These are phyloP conservation scores for Chaetorhynchus papuensis DNA, from an alignment of 2,113 vertebrate species.

Conservation along the genomic window DNA sequence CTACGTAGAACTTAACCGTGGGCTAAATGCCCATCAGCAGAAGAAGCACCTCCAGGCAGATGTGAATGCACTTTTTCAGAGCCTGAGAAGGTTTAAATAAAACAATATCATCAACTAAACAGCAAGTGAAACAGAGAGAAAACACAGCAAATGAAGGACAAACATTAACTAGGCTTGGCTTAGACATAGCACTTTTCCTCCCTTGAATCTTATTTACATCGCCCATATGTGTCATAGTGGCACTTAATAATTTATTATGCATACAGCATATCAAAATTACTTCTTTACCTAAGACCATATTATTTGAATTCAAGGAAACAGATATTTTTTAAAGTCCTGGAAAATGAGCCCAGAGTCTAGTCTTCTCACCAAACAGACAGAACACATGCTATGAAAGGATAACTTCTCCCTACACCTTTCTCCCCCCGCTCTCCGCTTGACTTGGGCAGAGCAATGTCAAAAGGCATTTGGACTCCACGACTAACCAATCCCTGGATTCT, in stretches of 20 bases:
- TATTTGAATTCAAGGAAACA: not conserved
- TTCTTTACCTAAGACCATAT: not conserved
- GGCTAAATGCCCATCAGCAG: not conserved
- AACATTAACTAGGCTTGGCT: not conserved
- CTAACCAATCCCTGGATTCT: conserved; percentile 19
- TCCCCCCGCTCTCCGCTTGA: not conserved
- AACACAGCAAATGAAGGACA: not conserved
- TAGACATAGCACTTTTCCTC: not conserved
- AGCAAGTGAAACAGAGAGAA: not conserved
- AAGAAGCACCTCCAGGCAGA: not conserved
- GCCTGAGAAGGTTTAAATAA: not conserved
- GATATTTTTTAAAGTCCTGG: not conserved
- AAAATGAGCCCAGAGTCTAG: not conserved
- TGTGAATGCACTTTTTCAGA: not conserved
- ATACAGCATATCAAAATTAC: not conserved
- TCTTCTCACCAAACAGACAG: not conserved
- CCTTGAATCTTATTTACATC: not conserved
- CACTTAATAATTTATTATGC: not conserved
- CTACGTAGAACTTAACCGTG: rapidly evolving
- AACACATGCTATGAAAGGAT: not conserved
- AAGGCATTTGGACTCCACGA: not conserved
- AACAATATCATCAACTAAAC: not conserved
- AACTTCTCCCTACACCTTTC: not conserved
- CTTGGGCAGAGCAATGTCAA: not conserved
- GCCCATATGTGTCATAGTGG: not conserved